Evolutionary conservation across 2,888 invertebrate genomes (phyloP).

Genomic region (Mystacides longicornis): DNA sequence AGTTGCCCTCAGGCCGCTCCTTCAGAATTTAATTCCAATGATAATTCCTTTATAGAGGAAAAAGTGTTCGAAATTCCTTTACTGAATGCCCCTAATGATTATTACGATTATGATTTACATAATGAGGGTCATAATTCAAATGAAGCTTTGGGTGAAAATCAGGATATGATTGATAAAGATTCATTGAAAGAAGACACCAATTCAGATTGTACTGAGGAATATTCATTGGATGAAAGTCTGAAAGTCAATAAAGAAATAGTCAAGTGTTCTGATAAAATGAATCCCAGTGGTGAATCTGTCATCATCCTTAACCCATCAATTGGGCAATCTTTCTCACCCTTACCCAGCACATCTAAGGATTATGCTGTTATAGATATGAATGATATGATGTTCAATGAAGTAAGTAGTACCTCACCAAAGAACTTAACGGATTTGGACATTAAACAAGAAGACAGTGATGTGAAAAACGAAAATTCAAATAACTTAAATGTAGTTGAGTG

Average conservation of each 20-base stretch:
- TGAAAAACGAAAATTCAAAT: background rate
- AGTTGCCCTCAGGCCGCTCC: too few relatives aligned
- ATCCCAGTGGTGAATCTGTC: background rate
- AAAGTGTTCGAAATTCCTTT: background rate
- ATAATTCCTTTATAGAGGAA: background rate
- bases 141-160: background rate
- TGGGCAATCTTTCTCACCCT: constrained; percentile 12
- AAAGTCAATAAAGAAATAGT: too few relatives aligned
- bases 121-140: background rate
- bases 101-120: too few relatives aligned
- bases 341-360: constrained; percentile 21
- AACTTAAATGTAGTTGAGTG: constrained; percentile 7
- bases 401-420: background rate
- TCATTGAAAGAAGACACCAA: background rate
- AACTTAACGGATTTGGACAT: background rate
- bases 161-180: background rate
- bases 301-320: background rate
- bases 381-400: constrained; percentile 15
- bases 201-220: background rate
- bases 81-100: background rate
- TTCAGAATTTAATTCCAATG: too few relatives aligned
- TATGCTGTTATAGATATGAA: constrained; percentile 15
- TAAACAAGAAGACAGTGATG: background rate
- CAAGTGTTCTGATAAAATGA: background rate
- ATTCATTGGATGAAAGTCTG: background rate